Evolutionary conservation across 2,797 vertebrate genomes (phyloP), one percentile per base, ranked within the genome.

Genomic region (Neostethus bicornis): DNA sequence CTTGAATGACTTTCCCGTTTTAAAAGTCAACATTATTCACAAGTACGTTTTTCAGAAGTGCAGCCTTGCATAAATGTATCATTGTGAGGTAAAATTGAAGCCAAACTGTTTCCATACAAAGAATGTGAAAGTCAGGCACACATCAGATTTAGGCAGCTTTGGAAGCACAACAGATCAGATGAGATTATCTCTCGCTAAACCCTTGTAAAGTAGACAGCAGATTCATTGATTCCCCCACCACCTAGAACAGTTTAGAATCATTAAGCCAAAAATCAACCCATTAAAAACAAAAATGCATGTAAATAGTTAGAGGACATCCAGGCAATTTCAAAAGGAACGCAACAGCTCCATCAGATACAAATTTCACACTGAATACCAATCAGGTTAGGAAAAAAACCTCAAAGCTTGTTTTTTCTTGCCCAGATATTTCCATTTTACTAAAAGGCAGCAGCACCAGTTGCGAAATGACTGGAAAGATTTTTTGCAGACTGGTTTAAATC

Each of bases 181-280:
- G 68, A 84, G 85, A 85, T 89, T 85, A 87, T 85, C 71, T 75
- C 73, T 56, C 8, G 51, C 64, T 87, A 81, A 89, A 86, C 84
- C 73, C 47, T 69, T 71, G 77, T 77, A 68, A 86, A 85, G 80
- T 51, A 72, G 59, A 82, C 60, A 71, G 61, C 70, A 61, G 53
- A 70, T 79, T 79, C 77, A 79, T 78, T 85, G 84, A 85, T 82
- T 86, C 77, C 67, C 66, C 48, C 53, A 53, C 58, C 20, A 58
- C 57, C 60, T 54, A 57, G 51, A 38, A 39, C 43, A 55, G 53
- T 57, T 67, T 51, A 31, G 31, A 64, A 54, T 39, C 67, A 20
- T 0, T 23, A n/a, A 16, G 63, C 76, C 61, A 75, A 67, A 85
- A 66, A 60, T 53, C 44, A 70, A 38, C 43, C n/a, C 49, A 38